These are phyloP conservation scores for Sebastes variabilis DNA, from an alignment of 2,797 vertebrate genomes.

Conservation along the genomic window DNA sequence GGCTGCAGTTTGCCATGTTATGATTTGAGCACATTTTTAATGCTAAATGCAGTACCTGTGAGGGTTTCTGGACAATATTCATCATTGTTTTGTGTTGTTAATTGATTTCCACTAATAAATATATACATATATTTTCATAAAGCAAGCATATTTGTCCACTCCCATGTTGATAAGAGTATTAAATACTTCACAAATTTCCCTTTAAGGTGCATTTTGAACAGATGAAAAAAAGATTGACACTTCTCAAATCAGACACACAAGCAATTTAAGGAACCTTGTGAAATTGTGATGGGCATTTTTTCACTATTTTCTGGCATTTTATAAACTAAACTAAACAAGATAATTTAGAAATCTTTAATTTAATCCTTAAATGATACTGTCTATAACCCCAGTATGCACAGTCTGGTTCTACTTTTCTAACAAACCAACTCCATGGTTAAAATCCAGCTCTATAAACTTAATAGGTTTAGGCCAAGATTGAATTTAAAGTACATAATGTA, in stretches of 20 bases:
- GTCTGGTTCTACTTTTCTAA: not conserved
- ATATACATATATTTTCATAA: too few relatives aligned
- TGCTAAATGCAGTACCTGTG: too few relatives aligned
- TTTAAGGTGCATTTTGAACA: too few relatives aligned
- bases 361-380: not conserved
- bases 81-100: too few relatives aligned
- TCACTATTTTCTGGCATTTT: not conserved
- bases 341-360: not conserved
- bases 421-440: not conserved
- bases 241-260: not conserved
- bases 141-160: too few relatives aligned
- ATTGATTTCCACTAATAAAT: too few relatives aligned
- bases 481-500: not conserved
- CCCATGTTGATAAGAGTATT: too few relatives aligned
- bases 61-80: too few relatives aligned
- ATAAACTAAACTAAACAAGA: not conserved
- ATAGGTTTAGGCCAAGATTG: not conserved
- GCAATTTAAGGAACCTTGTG: not conserved
- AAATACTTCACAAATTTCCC: accelerated
- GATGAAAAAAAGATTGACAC: not conserved
- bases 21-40: accelerated
- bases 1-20: too few relatives aligned
- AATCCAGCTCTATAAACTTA: not conserved
- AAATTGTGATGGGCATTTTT: not conserved
- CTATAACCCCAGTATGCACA: too few relatives aligned